phyloP scores from a whole-genome alignment of 2,888 invertebrate species.

The Pilophorus perplexus region DNA sequence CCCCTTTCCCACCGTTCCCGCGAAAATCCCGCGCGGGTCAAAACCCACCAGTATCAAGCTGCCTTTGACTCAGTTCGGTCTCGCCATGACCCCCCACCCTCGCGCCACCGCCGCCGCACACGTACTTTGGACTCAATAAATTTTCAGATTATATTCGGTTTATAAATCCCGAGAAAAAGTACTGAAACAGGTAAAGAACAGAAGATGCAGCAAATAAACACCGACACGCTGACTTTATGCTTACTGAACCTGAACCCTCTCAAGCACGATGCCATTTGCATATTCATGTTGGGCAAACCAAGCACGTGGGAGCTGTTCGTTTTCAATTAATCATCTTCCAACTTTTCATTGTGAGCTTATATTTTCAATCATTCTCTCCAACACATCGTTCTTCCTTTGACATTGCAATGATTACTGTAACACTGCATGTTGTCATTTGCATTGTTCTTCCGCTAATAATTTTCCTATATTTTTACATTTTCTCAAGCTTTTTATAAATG shows the following conservation, averaged over 20 bases:
- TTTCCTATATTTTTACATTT: no score
- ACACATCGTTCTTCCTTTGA: no score
- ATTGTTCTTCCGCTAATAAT: no score
- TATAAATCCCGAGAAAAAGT: no score
- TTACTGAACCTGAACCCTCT: not conserved
- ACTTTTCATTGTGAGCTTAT: not conserved
- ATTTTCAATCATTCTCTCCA: no score
- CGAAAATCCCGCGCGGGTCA: not conserved
- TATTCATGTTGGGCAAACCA: not conserved
- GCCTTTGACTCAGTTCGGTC: constrained; percentile 7
- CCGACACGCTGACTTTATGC: constrained; percentile 1
- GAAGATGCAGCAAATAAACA: constrained; percentile 13
- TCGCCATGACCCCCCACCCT: not conserved
- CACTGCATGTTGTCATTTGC: no score
- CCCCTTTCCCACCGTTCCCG: no score
- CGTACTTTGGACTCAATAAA: constrained; percentile 22
- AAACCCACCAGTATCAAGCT: not conserved
- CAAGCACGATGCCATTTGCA: constrained; percentile 9
- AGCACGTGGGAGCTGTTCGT: not conserved
- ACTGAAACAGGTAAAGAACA: constrained; percentile 7
- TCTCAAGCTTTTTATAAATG: no score
- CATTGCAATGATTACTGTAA: no score
- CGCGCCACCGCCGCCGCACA: constrained; percentile 7
- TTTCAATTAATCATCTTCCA: not conserved
- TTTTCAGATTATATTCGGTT: not conserved